Conservation (phyloP, 2,113 vertebrate species). For the Cyphomyrus plagiostoma region DNA sequence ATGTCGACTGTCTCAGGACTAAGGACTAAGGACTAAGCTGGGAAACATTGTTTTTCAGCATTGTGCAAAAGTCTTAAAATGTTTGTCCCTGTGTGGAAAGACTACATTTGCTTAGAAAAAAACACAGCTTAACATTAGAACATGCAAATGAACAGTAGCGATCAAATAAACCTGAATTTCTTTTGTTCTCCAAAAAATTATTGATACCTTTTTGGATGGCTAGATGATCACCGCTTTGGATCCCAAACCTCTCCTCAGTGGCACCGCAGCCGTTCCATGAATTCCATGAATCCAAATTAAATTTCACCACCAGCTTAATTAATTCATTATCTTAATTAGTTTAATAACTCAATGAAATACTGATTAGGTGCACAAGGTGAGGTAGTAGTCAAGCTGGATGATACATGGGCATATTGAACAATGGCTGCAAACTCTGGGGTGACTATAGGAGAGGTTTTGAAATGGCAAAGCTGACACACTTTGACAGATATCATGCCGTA, state of each 20-base stretch:
- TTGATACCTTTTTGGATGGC: not conserved
- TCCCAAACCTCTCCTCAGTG: not conserved
- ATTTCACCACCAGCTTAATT: not conserved
- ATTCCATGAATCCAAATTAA: not conserved
- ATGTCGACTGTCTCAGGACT: not conserved
- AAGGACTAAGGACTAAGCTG: no score
- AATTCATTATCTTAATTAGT: not conserved
- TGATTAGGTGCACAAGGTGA: not conserved
- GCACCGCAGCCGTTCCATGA: not conserved
- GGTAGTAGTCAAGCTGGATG: not conserved
- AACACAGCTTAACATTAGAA: not conserved
- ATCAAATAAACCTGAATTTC: not conserved
- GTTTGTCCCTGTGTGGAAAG: not conserved
- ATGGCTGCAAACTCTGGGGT: not conserved
- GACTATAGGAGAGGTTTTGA: not conserved
- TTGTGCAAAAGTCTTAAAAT: not conserved
- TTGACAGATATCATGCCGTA: not conserved
- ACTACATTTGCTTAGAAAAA: not conserved
- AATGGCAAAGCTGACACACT: not conserved
- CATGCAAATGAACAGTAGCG: not conserved
- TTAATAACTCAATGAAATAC: not conserved
- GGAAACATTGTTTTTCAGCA: not conserved
- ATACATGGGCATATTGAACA: not conserved
- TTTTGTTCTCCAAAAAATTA: not conserved
- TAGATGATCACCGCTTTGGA: not conserved